Conservation (phyloP, 92 coral and sea anemone genomes). For the Meandrina meandrites region DNA sequence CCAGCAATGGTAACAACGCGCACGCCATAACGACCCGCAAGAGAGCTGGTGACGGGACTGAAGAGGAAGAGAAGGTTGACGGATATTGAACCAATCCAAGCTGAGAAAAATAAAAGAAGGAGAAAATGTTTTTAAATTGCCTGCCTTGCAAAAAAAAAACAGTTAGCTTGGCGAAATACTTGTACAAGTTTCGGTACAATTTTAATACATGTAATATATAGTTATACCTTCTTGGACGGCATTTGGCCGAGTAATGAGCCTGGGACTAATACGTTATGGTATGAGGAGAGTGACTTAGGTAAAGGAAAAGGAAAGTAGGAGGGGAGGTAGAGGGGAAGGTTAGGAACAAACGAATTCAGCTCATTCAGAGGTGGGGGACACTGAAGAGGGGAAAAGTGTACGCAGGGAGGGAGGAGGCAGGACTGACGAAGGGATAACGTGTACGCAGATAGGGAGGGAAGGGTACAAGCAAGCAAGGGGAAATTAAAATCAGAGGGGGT, state of each 20-base stretch:
- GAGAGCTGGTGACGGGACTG: slow-evolving; percentile 91
- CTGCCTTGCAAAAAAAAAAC: neutral
- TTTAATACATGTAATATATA: no score
- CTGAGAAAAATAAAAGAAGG: slow-evolving; percentile 43
- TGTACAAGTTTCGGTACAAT: neutral
- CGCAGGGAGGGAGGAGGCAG: no score
- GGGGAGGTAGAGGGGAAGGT: no score
- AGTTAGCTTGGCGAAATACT: neutral
- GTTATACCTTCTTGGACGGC: neutral
- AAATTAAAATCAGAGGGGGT: neutral
- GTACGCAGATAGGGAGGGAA: neutral
- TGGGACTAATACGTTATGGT: neutral
- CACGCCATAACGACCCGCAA: slow-evolving; percentile 86
- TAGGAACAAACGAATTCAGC: no score
- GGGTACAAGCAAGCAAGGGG: neutral
- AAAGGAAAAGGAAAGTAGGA: no score
- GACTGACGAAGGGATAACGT: no score
- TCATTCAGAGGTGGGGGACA: no score
- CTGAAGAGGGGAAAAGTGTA: no score
- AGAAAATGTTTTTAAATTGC: neutral
- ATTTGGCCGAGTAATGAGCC: neutral
- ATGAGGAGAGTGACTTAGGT: neutral
- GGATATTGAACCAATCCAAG: slow-evolving; percentile 98
- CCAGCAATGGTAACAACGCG: slow-evolving; percentile 86
- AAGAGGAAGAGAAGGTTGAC: slow-evolving; percentile 88